Conservation (phyloP, 2,888 invertebrate species). For the Rotaria magnacalcarata region DNA sequence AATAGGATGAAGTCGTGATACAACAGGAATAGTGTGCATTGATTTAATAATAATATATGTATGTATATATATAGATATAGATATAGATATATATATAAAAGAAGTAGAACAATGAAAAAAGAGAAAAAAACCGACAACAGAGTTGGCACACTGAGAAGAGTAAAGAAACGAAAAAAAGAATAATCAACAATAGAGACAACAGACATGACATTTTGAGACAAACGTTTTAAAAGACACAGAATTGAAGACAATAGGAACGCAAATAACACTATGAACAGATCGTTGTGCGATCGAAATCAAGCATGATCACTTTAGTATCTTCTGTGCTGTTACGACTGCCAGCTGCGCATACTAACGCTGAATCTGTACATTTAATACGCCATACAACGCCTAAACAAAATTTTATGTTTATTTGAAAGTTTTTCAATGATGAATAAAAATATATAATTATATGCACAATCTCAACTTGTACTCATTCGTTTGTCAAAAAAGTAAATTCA, state of each 20-base stretch:
- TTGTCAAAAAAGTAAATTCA: too few species aligned
- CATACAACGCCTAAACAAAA: slow-evolving; percentile 72
- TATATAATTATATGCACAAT: too few species aligned
- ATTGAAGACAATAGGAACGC: slow-evolving; percentile 33
- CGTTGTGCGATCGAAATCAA: slow-evolving; percentile 75
- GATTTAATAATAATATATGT: not conserved
- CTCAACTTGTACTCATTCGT: too few species aligned
- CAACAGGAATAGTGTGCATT: not conserved
- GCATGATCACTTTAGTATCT: slow-evolving; percentile 91
- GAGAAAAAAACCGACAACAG: slow-evolving; percentile 1
- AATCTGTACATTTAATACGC: slow-evolving; percentile 88
- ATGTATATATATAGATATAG: not conserved
- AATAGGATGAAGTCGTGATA: slow-evolving; percentile 7
- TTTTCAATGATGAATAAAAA: too few species aligned
- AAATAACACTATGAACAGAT: not conserved
- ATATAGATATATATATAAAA: not conserved
- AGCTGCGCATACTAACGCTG: slow-evolving; percentile 93
- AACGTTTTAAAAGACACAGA: not conserved
- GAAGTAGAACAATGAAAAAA: slow-evolving; percentile 30
- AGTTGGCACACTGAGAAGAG: not conserved
- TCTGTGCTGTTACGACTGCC: slow-evolving; percentile 97
- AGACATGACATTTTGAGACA: not conserved
- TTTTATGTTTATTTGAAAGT: too few species aligned
- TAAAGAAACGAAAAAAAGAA: not conserved
- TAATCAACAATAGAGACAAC: slow-evolving; percentile 7